Percentiles rank a stretch among this genome's conserved stretches.
Evolutionary conservation across 2,113 vertebrate species (phyloP).

Genomic region (Phaethon lepturus): DNA sequence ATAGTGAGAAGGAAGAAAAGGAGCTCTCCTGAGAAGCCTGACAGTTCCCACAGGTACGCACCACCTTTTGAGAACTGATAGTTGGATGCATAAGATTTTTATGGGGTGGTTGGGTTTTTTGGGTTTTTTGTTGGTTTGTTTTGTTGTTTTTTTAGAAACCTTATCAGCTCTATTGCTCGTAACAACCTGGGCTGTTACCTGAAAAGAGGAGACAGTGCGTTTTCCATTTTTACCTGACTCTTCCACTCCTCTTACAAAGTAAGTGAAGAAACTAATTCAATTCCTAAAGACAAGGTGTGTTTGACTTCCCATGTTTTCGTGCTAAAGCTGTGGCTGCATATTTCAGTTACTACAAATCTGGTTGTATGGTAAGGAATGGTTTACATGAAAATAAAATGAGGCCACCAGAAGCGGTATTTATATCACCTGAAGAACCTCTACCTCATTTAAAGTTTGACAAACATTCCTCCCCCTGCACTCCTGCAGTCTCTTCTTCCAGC

Average conservation of each 20-base stretch:
- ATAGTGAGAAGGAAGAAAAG: background rate
- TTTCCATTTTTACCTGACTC: background rate
- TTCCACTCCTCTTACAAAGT: background rate
- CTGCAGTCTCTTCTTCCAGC: background rate
- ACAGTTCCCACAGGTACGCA: background rate
- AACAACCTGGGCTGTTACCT: background rate
- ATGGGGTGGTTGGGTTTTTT: no score
- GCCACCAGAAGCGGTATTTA: background rate
- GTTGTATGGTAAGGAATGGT: background rate
- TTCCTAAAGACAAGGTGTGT: rapidly evolving
- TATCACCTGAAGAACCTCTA: background rate
- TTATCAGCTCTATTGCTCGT: background rate
- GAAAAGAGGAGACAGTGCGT: background rate
- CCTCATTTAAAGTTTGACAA: background rate
- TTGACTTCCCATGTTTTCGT: background rate
- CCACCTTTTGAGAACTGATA: background rate
- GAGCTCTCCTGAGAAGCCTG: background rate
- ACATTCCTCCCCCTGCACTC: background rate
- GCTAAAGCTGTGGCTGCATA: background rate
- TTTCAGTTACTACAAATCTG: background rate
- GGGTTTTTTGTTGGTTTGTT: no score
- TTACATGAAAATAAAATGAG: background rate
- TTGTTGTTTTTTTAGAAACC: background rate
- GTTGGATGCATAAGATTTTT: rapidly evolving
- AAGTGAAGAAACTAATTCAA: background rate